Base-by-base conservation (phyloP, 2,797 vertebrate species). In the Tinamus major region DNA sequence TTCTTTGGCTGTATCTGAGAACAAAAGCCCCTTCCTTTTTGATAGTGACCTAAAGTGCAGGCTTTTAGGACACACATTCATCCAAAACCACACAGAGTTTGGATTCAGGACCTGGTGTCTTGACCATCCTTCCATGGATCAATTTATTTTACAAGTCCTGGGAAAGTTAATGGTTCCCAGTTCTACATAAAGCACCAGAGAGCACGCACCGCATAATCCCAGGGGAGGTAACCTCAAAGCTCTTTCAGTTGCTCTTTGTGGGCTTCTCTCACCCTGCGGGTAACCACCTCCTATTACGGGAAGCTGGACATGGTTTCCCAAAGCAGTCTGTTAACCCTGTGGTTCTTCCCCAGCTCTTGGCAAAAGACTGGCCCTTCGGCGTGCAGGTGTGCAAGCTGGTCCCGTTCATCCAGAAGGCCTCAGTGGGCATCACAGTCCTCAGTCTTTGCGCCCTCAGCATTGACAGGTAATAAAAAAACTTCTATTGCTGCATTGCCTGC, bases 391-490 rank as follows among this genome's bases (percentile, higher is more conserved):
- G 98, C 92, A 99, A 99, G 93, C 51, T 99, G 95, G 98, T 98
- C 67, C 98, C 98, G 1, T 99, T 99, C 95, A 98, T 99, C 88
- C 98, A 99, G 96, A 99, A 99, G 91, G 98, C 98, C 5, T 99
- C 98, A 0, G 98, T 99, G 59, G 98, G 98, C 80, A 99, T 99
- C 96, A 99, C 98, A 0, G 98, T 99, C 68, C 98, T 99, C 92
- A 99, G 98, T 93, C 98, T 99, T 29, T 99, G 98, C 15, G 98
- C 98, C 31, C 98, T 99, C 95, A 99, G 98, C 82, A 97, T 99
- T 5, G 98, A 99, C 97, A 98, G 98, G 98, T 99, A 91, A 97
- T 96, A 19, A 29, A 13, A 39, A 42, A 15, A 0, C 41, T 29
- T 29, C 64, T 14, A 4, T 33, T 5, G 13, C 31, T 19, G 56